These are phyloP conservation scores for Lepidostoma basale DNA, from an alignment of 1,140 invertebrate species.

Conservation along the genomic window DNA sequence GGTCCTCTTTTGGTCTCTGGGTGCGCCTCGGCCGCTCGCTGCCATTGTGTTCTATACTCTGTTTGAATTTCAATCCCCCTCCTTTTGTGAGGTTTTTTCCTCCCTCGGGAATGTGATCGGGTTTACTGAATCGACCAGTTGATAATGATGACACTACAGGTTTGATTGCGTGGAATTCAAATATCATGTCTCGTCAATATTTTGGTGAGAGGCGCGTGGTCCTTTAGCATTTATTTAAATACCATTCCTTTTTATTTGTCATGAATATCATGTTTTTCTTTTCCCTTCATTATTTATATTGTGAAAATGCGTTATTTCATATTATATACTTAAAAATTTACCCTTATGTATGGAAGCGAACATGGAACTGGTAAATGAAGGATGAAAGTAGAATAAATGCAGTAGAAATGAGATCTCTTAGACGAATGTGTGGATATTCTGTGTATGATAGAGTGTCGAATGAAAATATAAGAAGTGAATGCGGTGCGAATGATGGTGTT, in stretches of 20 bases:
- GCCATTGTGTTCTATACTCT: slow-evolving; percentile 16
- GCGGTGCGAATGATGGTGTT: too few relatives aligned
- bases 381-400: too few relatives aligned
- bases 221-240: too few relatives aligned
- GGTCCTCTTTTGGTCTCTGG: slow-evolving; percentile 17
- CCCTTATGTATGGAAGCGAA: too few relatives aligned
- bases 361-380: too few relatives aligned
- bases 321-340: too few relatives aligned
- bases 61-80: slow-evolving; percentile 16
- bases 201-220: too few relatives aligned
- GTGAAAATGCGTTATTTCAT: not conserved
- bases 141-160: not conserved
- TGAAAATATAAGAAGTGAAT: too few relatives aligned
- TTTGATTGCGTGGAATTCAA: not conserved
- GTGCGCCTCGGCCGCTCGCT: not conserved
- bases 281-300: not conserved
- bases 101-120: not conserved
- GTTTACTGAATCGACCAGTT: not conserved
- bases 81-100: slow-evolving; percentile 5
- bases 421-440: too few relatives aligned
- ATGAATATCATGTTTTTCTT: not conserved
- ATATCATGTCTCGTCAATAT: not conserved
- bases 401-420: too few relatives aligned
- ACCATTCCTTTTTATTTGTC: too few relatives aligned
- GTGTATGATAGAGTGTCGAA: too few relatives aligned